Evolutionary conservation across 2,113 vertebrate species (phyloP).

Genomic region (Prietella phreatophila): DNA sequence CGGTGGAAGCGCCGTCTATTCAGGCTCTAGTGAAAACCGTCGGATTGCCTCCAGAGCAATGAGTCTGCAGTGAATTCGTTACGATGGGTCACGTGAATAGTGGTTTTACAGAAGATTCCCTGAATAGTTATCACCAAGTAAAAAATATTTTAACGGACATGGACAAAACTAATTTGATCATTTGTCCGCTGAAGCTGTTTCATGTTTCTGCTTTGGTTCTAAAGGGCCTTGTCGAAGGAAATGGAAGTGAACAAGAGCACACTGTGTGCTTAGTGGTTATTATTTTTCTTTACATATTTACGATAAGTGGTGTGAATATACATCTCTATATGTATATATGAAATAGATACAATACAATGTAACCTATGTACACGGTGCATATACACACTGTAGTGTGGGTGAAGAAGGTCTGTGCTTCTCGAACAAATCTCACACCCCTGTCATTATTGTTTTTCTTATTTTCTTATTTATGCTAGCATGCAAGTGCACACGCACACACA

Average conservation of each 20-base stretch:
- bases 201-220: conserved; percentile 64
- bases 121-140: conserved; percentile 64
- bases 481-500: conserved; percentile 53
- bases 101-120: conserved; percentile 75
- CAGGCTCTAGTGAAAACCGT: not conserved
- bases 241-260: conserved; percentile 58
- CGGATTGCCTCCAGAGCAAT: conserved; percentile 41
- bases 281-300: conserved; percentile 65
- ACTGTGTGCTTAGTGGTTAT: conserved; percentile 80
- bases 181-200: not conserved
- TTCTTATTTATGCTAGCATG: conserved; percentile 45
- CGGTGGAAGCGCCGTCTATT: not conserved
- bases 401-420: conserved; percentile 74
- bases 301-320: conserved; percentile 73
- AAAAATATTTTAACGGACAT: not conserved
- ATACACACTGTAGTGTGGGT: conserved; percentile 68
- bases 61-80: not conserved
- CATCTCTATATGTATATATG: conserved; percentile 44
- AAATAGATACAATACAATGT: conserved; percentile 71
- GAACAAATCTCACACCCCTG: conserved; percentile 74
- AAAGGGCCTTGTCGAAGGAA: conserved; percentile 68
- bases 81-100: conserved; percentile 59
- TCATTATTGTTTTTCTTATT: conserved; percentile 61
- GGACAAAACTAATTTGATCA: not conserved
- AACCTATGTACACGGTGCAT: conserved; percentile 75